Percentiles rank a stretch among this genome's conserved stretches.
Evolutionary conservation across 2,113 vertebrate genomes (phyloP).

Genomic region (Furnarius figulus): DNA sequence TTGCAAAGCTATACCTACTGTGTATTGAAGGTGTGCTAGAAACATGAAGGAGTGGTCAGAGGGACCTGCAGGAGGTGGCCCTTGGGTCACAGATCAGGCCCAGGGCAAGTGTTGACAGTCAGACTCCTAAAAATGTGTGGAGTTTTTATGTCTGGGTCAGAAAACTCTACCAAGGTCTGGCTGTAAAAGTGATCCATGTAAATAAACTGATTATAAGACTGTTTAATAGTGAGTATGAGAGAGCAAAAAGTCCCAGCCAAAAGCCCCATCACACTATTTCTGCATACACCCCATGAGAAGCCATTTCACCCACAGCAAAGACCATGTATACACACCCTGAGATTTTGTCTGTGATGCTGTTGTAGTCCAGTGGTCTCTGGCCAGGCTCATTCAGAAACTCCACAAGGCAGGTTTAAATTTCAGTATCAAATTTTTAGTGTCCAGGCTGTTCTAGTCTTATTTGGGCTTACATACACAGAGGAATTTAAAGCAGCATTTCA

Average conservation of each 20-base stretch:
- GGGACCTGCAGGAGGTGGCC: neutral
- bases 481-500: neutral
- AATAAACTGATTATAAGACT: neutral
- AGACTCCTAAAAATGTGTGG: neutral
- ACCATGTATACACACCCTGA: neutral
- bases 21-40: neutral
- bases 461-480: neutral
- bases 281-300: neutral
- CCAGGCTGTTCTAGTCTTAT: neutral
- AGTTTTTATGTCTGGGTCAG: neutral
- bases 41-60: neutral
- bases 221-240: neutral
- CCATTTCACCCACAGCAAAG: neutral
- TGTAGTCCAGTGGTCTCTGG: neutral
- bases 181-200: neutral
- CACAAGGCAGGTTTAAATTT: neutral
- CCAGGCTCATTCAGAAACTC: neutral
- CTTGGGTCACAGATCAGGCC: neutral
- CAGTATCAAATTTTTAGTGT: neutral
- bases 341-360: neutral
- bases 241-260: neutral
- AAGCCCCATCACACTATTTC: neutral
- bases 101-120: neutral
- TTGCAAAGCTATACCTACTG: neutral
- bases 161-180: neutral